Evolutionary conservation across 2,113 vertebrate genomes (phyloP).

Genomic region (Microtus oregoni): DNA sequence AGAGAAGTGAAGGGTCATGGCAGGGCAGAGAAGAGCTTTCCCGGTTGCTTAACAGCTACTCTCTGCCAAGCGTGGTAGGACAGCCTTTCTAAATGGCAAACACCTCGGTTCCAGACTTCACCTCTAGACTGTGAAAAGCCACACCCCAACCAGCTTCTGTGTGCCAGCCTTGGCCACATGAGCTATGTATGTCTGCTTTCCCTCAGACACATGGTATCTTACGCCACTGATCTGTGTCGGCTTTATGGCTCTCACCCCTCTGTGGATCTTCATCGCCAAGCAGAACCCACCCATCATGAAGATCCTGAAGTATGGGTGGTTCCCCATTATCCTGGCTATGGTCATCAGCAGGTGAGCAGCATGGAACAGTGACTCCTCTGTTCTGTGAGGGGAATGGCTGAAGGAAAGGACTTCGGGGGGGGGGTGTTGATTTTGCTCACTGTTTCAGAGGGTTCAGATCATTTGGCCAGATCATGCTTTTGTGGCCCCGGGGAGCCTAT

Average conservation of each 20-base stretch:
- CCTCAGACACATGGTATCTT: conserved; percentile 91
- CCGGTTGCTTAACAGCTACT: not conserved
- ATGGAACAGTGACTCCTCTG: not conserved
- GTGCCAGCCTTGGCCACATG: not conserved
- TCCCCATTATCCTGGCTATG: conserved; percentile 97
- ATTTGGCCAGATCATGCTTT: not conserved
- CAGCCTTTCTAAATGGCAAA: not conserved
- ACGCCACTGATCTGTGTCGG: conserved; percentile 89
- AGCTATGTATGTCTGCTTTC: not conserved
- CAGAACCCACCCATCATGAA: conserved; percentile 90
- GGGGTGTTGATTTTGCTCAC: not conserved
- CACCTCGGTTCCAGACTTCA: not conserved
- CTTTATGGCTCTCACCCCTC: conserved; percentile 92
- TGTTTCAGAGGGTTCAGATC: not conserved
- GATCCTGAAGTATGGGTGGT: conserved; percentile 94
- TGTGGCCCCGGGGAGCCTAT: not conserved
- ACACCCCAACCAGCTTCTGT: not conserved
- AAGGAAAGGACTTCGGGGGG: not conserved
- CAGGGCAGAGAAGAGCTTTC: not conserved
- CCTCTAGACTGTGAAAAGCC: not conserved
- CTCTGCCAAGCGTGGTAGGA: not conserved
- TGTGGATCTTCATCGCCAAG: conserved; percentile 92
- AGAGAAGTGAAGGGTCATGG: not conserved
- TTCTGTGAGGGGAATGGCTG: not conserved
- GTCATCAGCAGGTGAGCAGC: conserved; percentile 94